Evolutionary conservation across 2,113 vertebrate genomes (phyloP).

Genomic region (Anser cygnoides): DNA sequence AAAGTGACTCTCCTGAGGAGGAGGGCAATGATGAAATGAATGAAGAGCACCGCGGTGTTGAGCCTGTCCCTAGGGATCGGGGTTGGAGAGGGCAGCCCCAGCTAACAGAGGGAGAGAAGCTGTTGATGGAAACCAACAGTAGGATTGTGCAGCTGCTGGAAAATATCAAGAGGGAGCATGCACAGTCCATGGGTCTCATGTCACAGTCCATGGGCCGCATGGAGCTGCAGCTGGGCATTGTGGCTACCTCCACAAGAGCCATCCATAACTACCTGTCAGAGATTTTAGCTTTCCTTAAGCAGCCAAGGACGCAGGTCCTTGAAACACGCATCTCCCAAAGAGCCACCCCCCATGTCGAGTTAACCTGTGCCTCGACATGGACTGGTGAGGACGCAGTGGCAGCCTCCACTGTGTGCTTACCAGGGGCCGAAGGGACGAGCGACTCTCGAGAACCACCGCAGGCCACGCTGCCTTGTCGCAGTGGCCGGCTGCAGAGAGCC

Average conservation of each 20-base stretch:
- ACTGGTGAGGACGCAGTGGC: slow-evolving; percentile 77
- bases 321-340: slow-evolving; percentile 78
- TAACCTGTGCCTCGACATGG: slow-evolving; percentile 76
- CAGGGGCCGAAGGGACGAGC: slow-evolving; percentile 66
- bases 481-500: slow-evolving; percentile 77
- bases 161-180: slow-evolving; percentile 79
- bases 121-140: slow-evolving; percentile 78
- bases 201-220: slow-evolving; percentile 76
- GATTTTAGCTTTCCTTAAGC: slow-evolving; percentile 77
- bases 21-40: slow-evolving; percentile 76
- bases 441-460: slow-evolving; percentile 70
- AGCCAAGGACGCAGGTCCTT: slow-evolving; percentile 74
- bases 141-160: slow-evolving; percentile 78
- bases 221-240: slow-evolving; percentile 78
- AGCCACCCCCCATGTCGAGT: slow-evolving; percentile 76
- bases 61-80: slow-evolving; percentile 77
- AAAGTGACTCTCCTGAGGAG: slow-evolving; percentile 79
- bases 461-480: slow-evolving; percentile 76
- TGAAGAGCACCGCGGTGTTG: slow-evolving; percentile 75
- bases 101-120: slow-evolving; percentile 76
- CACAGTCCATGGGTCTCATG: slow-evolving; percentile 78
- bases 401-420: slow-evolving; percentile 75
- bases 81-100: slow-evolving; percentile 78
- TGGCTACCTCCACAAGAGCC: slow-evolving; percentile 79
- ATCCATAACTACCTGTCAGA: slow-evolving; percentile 79